Evolutionary conservation across 2,113 vertebrate genomes (phyloP).

Genomic region (Tetrax tetrax): DNA sequence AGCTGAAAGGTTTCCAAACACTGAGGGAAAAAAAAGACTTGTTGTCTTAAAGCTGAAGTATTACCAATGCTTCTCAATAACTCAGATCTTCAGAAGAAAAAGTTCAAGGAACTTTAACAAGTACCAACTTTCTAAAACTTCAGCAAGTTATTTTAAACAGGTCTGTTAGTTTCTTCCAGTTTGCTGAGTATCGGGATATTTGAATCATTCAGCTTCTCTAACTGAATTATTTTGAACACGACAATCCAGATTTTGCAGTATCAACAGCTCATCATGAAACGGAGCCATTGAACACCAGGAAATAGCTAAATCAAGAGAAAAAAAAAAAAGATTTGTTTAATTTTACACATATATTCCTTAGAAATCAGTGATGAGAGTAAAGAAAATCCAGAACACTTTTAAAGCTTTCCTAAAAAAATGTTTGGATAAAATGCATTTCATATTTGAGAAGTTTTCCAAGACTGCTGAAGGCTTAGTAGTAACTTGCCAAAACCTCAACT

Average conservation of each 20-base stretch:
- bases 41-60: neutral
- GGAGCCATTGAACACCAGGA: conserved; percentile 9
- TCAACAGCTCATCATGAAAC: conserved; percentile 49
- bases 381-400: neutral
- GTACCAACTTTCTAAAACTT: conserved; percentile 17
- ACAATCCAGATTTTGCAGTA: conserved; percentile 21
- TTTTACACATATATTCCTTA: conserved; percentile 3
- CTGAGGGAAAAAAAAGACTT: neutral
- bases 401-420: neutral
- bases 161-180: neutral
- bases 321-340: conserved; percentile 31
- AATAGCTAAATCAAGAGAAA: conserved; percentile 21
- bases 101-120: neutral
- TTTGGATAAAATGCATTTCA: conserved; percentile 16
- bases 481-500: conserved; percentile 12
- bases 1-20: neutral
- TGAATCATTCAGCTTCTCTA: conserved; percentile 43
- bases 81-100: neutral
- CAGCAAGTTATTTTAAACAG: conserved; percentile 44
- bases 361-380: conserved; percentile 2
- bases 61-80: neutral
- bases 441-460: neutral
- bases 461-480: neutral
- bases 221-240: conserved; percentile 22
- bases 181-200: conserved; percentile 55